phyloP scores from a whole-genome alignment of 2,888 invertebrate species.

The Micropterix aruncella region DNA sequence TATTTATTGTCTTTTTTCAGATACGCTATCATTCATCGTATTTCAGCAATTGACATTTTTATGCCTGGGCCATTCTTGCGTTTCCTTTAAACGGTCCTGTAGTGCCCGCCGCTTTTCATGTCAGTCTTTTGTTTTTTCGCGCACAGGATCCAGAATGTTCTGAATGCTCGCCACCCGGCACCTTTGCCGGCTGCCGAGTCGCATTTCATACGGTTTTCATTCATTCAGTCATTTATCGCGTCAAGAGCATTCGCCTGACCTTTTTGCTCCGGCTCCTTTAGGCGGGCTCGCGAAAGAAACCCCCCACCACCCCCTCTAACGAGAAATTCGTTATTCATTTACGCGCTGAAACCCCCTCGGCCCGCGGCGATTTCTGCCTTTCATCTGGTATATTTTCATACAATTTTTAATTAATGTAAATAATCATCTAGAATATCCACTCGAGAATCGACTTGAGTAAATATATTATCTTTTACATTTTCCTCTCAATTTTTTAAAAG shows the following conservation, averaged over 20 bases:
- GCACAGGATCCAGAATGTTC: too few species aligned
- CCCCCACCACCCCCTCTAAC: background rate
- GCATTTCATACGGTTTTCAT: background rate
- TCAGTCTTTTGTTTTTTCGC: background rate
- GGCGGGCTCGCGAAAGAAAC: too few species aligned
- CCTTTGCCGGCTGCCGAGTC: too few species aligned
- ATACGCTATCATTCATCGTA: background rate
- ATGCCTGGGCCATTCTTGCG: background rate
- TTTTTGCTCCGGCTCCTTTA: background rate
- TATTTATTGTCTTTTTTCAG: background rate
- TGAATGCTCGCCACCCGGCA: background rate
- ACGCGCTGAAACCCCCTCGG: background rate
- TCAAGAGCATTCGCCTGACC: background rate
- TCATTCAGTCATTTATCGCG: background rate
- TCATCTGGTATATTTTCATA: too few species aligned
- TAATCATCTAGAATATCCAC: too few species aligned
- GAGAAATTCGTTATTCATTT: background rate
- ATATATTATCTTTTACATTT: too few species aligned
- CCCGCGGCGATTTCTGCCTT: too few species aligned
- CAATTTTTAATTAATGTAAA: too few species aligned
- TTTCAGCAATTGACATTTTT: background rate
- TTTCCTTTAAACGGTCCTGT: background rate
- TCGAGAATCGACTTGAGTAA: too few species aligned
- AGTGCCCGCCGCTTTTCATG: background rate
- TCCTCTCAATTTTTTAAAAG: too few species aligned